phyloP scores from a whole-genome alignment of 2,888 invertebrate species.

The Dyspetes luteomarginatus region DNA sequence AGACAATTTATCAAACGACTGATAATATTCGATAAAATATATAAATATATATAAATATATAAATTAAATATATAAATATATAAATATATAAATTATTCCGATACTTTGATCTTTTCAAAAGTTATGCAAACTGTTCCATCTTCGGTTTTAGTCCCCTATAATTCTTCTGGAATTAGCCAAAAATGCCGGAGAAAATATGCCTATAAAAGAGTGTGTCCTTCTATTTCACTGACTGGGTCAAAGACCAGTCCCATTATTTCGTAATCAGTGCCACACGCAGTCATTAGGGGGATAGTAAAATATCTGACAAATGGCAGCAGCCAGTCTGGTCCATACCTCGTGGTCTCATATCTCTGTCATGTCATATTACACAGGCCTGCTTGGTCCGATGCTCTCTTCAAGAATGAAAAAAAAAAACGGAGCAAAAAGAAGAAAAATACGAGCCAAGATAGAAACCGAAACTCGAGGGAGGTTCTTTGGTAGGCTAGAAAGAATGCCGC shows the following conservation, averaged over 20 bases:
- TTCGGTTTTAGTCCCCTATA: too few relatives aligned
- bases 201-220: conserved; percentile 12
- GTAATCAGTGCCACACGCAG: conserved; percentile 75
- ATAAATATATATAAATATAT: too few relatives aligned
- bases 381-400: not conserved
- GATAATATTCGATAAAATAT: too few relatives aligned
- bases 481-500: conserved; percentile 49
- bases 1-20: too few relatives aligned
- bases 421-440: conserved; percentile 2
- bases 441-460: conserved; percentile 37
- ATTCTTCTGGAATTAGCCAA: not conserved
- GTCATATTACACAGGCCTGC: not conserved
- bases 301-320: conserved; percentile 74
- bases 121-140: too few relatives aligned
- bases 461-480: conserved; percentile 32
- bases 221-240: conserved; percentile 45
- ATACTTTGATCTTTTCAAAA: too few relatives aligned
- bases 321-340: too few relatives aligned
- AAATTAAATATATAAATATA: too few relatives aligned
- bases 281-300: conserved; percentile 76
- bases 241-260: conserved; percentile 75
- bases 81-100: too few relatives aligned
- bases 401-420: not conserved
- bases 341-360: not conserved
- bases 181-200: not conserved